phyloP scores from a whole-genome alignment of 2,888 invertebrate genomes.

The Chymomyza fuscimana region DNA sequence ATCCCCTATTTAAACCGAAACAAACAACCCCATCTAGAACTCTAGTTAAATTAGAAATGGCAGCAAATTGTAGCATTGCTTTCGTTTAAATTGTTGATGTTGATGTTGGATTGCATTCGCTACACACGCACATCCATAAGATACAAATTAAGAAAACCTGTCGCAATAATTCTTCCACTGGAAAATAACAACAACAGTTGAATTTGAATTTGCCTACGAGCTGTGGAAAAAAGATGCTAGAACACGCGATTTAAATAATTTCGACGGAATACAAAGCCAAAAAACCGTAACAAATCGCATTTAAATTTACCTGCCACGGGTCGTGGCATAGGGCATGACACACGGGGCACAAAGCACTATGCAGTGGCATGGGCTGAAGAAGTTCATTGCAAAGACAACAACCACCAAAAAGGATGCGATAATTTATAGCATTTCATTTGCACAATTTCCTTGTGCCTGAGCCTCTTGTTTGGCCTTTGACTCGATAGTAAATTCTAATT shows the following conservation, averaged over 20 bases:
- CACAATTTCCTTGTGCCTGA: constrained; percentile 16
- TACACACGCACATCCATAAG: constrained; percentile 17
- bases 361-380: neutral
- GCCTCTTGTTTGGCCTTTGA: neutral
- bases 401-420: constrained; percentile 70
- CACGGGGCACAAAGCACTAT: neutral
- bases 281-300: constrained; percentile 76
- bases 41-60: neutral
- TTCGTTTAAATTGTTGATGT: neutral
- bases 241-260: constrained; percentile 43
- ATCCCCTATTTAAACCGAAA: neutral
- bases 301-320: constrained; percentile 72
- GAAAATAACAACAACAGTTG: neutral
- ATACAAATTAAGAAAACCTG: constrained; percentile 58
- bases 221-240: constrained; percentile 15
- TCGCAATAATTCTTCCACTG: constrained; percentile 53
- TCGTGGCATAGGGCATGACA: constrained; percentile 14
- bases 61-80: neutral
- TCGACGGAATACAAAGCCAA: constrained; percentile 48
- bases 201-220: neutral
- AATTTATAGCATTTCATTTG: constrained; percentile 72
- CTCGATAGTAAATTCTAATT: constrained; percentile 73
- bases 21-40: neutral
- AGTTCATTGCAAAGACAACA: constrained; percentile 21
- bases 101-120: neutral